Base-by-base conservation (phyloP, 2,797 vertebrate species). In the Okamejei kenojei region DNA sequence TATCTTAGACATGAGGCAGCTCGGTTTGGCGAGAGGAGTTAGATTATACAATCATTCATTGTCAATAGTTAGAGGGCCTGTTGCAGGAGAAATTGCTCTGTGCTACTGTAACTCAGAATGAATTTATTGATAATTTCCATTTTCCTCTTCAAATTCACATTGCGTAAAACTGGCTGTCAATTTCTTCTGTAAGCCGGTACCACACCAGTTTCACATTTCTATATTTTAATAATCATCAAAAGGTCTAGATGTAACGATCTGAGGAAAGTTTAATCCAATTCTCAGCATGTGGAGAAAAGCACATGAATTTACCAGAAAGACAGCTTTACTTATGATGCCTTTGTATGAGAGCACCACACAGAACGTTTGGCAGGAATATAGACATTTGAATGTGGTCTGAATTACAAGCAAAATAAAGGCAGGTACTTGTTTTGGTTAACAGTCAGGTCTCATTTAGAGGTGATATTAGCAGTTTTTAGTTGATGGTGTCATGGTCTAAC, bases 21-120 rank as follows among this genome's bases (percentile, higher is more conserved):
- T 63, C 65, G 23, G 61, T 65, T 68, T 88, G 84, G 84, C n/a
- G 35, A n/a, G 29, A 88, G n/a, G 7, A 63, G 32, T 2, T 88
- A 88, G n/a, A n/a, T 88, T 88, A 35, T 68, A 88, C 63, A 88
- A 86, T 78, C n/a, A 78, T 35, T 78, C 77, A 78, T 35, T 32
- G 61, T 68, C 63, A 88, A 35, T 35, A 63, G 15, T n/a, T 88
- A 2, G 84, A 21, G 61, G 35, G 68, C 32, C 84, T 65, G 35
- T n/a, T 8, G 61, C 15, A 32, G n/a, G 63, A 65, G 32, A 88
- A 88, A 65, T 68, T 88, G 84, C 1, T n/a, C 84, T 88, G 84
- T 32, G n/a, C 84, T 63, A 68, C 7, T 88, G 84, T 19, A 63
- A 19, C n/a, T 21, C 17, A 79, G 32, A 68, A 8, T 65, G 84